Evolutionary conservation across 2,888 invertebrate genomes (phyloP).

Genomic region (Acleris cristana): DNA sequence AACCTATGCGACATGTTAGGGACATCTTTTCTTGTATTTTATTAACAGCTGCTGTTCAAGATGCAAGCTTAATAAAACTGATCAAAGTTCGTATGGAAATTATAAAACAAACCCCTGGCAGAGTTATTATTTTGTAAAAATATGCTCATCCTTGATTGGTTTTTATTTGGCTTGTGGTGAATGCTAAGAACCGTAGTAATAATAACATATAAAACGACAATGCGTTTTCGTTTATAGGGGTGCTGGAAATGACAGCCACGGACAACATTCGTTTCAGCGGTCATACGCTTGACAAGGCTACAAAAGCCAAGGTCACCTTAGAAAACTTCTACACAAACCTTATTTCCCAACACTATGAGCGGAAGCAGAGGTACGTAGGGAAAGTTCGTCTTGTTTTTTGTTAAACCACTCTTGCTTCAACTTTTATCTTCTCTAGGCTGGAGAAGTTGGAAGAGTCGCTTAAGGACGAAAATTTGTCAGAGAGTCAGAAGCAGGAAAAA

Average conservation of each 20-base stretch:
- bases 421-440: constrained; percentile 77
- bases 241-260: constrained; percentile 93
- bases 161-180: too few relatives aligned
- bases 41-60: too few relatives aligned
- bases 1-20: too few relatives aligned
- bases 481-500: constrained; percentile 97
- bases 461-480: constrained; percentile 96
- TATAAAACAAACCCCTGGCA: too few relatives aligned
- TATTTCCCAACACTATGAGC: constrained; percentile 98
- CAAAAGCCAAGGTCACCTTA: constrained; percentile 98
- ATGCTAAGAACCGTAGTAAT: background rate
- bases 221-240: constrained; percentile 82
- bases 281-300: constrained; percentile 98
- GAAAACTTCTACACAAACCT: constrained; percentile 99
- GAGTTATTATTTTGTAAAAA: too few relatives aligned
- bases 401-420: too few relatives aligned
- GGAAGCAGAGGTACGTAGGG: constrained; percentile 92
- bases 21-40: too few relatives aligned
- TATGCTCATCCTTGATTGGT: too few relatives aligned
- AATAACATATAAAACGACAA: background rate
- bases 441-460: constrained; percentile 98
- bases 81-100: too few relatives aligned
- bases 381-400: background rate
- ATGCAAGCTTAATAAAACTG: too few relatives aligned
- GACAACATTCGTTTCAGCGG: constrained; percentile 97